Percentiles rank a stretch among this genome's conserved stretches.
Conservation (phyloP, 2,797 vertebrate species). For the Malurus splendens region DNA sequence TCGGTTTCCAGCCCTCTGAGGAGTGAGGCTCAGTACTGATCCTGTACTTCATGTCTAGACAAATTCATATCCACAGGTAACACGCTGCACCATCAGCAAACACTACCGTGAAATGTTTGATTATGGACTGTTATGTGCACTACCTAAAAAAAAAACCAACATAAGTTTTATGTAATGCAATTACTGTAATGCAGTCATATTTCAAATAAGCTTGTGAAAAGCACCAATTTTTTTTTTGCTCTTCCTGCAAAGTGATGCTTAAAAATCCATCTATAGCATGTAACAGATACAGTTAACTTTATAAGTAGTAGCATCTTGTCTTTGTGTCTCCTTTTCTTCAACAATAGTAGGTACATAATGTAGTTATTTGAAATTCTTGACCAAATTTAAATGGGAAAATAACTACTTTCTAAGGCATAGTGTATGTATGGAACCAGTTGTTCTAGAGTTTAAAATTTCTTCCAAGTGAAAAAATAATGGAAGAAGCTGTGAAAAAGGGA, state of each 20-base stretch:
- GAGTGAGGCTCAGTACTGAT: not conserved
- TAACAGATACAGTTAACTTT: not conserved
- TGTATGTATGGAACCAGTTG: not conserved
- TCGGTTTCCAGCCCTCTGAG: not conserved
- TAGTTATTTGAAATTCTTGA: not conserved
- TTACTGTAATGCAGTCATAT: not conserved
- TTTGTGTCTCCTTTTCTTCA: not conserved
- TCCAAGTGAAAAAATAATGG: not conserved
- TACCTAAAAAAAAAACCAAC: not conserved
- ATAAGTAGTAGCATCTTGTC: not conserved
- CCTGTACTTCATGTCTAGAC: accelerated
- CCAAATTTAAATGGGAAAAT: not conserved
- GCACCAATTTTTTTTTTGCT: not conserved
- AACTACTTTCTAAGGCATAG: not conserved
- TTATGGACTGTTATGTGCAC: not conserved
- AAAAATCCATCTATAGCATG: not conserved
- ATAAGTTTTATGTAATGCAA: not conserved
- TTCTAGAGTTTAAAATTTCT: not conserved
- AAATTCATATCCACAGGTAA: not conserved
- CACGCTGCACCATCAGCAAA: not conserved
- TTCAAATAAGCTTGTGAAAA: not conserved
- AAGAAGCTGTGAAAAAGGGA: not conserved
- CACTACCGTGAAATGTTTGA: not conserved
- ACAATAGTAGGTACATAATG: not conserved
- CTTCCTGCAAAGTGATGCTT: not conserved